Percentiles rank a stretch among this genome's conserved stretches.
Evolutionary conservation across 2,797 vertebrate genomes (phyloP).

Genomic region (Arnoldichthys spilopterus): DNA sequence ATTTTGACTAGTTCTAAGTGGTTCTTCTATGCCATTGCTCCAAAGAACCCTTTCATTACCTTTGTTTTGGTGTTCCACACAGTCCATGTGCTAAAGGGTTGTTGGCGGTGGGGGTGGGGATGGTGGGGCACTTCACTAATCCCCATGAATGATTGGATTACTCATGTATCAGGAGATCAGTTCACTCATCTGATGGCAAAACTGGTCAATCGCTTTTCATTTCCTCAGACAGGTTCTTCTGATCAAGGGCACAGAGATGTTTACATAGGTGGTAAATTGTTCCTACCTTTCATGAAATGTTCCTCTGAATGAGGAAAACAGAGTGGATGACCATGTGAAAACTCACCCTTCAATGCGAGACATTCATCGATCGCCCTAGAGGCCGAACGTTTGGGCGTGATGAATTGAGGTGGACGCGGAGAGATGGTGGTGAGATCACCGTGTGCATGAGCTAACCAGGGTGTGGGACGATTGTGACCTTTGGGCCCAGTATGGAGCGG

Average conservation of each 20-base stretch:
- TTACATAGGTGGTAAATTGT: background rate
- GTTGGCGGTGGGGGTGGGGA: background rate
- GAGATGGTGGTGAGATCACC: conserved; percentile 45
- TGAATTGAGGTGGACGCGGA: conserved; percentile 15
- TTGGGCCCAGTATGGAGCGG: conserved; percentile 38
- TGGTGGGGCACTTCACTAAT: background rate
- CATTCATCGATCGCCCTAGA: background rate
- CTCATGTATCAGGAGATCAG: background rate
- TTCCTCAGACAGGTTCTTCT: conserved; percentile 6
- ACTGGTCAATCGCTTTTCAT: background rate
- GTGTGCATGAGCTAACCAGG: conserved; percentile 48
- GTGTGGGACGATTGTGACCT: conserved; percentile 54
- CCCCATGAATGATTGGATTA: conserved; percentile 24
- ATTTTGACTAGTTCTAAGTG: too few species aligned
- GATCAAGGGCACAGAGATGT: background rate
- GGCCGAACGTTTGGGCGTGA: conserved; percentile 26
- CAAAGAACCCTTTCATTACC: too few species aligned
- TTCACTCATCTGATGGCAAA: background rate
- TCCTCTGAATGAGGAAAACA: conserved; percentile 2
- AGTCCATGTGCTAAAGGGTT: too few species aligned
- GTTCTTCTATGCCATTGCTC: too few species aligned
- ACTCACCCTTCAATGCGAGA: background rate
- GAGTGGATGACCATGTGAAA: conserved; percentile 14
- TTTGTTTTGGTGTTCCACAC: too few species aligned
- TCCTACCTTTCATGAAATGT: background rate